These are phyloP conservation scores for Asobara japonica DNA, from an alignment of 1,140 invertebrate genomes.

Conservation along the genomic window DNA sequence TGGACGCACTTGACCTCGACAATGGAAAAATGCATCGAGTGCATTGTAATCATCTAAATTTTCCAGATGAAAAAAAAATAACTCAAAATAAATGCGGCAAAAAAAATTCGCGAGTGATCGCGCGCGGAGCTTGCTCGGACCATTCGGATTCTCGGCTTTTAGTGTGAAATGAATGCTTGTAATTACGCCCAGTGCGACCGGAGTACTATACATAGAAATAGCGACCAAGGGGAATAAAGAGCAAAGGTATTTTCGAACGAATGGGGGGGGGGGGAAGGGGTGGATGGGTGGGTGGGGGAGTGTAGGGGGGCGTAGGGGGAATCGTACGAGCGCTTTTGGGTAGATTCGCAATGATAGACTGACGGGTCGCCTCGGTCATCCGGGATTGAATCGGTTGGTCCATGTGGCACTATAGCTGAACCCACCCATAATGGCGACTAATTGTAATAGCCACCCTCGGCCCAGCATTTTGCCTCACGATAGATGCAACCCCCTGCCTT, in stretches of 20 bases:
- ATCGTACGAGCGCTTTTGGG: constrained; percentile 36
- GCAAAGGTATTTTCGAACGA: constrained; percentile 24
- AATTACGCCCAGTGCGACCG: constrained; percentile 47
- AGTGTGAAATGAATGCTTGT: constrained; percentile 62
- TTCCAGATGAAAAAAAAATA: constrained; percentile 3
- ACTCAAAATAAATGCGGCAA: background rate
- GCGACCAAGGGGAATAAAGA: background rate
- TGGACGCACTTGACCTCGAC: background rate
- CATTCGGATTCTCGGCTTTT: constrained; percentile 51
- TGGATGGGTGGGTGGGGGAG: constrained; percentile 21
- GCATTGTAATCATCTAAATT: constrained; percentile 25
- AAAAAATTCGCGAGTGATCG: background rate
- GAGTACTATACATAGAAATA: background rate
- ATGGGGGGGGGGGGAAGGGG: constrained; percentile 15
- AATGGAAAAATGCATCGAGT: constrained; percentile 3
- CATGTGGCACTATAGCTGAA: constrained; percentile 16
- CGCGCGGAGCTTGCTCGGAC: constrained; percentile 11
- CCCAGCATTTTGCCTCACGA: constrained; percentile 6
- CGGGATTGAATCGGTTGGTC: constrained; percentile 7
- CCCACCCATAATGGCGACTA: constrained; percentile 40
- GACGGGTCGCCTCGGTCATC: constrained; percentile 31
- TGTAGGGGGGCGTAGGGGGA: background rate
- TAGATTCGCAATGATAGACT: constrained; percentile 41
- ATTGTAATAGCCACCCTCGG: constrained; percentile 42
- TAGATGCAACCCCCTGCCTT: background rate